A percentile compares a stretch with the other conserved stretches of the same genome.
These are phyloP conservation scores for Hyposoter didymator DNA, from an alignment of 2,888 invertebrate genomes.

Conservation along the genomic window DNA sequence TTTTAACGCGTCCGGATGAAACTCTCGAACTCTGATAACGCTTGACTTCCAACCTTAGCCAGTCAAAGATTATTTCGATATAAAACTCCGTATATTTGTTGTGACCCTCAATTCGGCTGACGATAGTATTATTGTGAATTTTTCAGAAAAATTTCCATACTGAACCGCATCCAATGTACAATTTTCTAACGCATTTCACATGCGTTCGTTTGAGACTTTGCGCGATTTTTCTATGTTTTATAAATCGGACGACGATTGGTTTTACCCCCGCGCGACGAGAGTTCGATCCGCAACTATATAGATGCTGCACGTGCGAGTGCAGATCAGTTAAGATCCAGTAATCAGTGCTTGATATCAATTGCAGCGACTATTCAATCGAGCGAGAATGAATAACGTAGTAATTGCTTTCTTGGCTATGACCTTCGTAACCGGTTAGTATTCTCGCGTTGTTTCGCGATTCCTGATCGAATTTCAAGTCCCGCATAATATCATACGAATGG, in stretches of 20 bases:
- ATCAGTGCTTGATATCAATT: conserved; percentile 2
- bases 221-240: background rate
- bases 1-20: background rate
- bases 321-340: conserved; percentile 2
- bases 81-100: background rate
- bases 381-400: conserved; percentile 31
- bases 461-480: background rate
- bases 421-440: conserved; percentile 40
- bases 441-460: background rate
- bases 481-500: no score
- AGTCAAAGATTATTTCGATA: conserved; percentile 22
- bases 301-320: background rate
- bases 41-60: conserved; percentile 5
- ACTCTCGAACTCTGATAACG: conserved; percentile 12
- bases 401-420: conserved; percentile 27
- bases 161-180: background rate
- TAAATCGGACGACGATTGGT: conserved; percentile 29
- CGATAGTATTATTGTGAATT: background rate
- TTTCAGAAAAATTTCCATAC: background rate
- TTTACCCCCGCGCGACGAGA: conserved; percentile 3
- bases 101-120: background rate
- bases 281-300: conserved; percentile 9
- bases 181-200: background rate
- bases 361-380: background rate
- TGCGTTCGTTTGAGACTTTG: background rate